Conservation (phyloP, 1,140 invertebrate genomes). For the Dysdera silvatica region DNA sequence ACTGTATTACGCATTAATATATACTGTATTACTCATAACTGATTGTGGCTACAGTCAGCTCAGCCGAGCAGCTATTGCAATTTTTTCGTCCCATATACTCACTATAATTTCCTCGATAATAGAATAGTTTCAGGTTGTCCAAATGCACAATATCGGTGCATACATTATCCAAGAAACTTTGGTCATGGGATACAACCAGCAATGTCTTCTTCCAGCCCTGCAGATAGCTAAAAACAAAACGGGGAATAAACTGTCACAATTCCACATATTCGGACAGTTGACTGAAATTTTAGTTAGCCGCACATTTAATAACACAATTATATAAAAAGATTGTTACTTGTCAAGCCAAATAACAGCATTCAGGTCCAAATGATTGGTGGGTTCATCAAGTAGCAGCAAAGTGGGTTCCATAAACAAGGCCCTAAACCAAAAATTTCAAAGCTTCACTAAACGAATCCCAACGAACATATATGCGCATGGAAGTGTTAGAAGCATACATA, state of each 20-base stretch:
- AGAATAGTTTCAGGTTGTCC: conserved; percentile 86
- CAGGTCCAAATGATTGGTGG: conserved; percentile 74
- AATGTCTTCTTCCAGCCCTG: conserved; percentile 97
- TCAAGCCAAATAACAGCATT: conserved; percentile 99
- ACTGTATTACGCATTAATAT: too few relatives aligned
- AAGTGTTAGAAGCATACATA: too few relatives aligned
- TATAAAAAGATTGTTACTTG: conserved; percentile 58
- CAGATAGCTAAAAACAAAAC: conserved; percentile 63
- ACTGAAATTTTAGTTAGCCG: background rate
- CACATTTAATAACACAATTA: conserved; percentile 10
- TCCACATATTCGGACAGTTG: too few relatives aligned
- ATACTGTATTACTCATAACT: too few relatives aligned
- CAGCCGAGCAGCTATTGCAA: too few relatives aligned
- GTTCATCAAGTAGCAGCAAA: conserved; percentile 91
- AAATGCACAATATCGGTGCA: conserved; percentile 98
- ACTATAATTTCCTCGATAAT: conserved; percentile 96
- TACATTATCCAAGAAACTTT: conserved; percentile 98
- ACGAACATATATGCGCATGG: too few relatives aligned
- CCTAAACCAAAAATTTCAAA: conserved; percentile 40
- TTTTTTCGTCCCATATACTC: too few relatives aligned
- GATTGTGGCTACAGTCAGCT: too few relatives aligned
- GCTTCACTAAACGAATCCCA: too few relatives aligned
- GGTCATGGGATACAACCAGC: conserved; percentile 96
- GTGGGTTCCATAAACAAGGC: conserved; percentile 77
- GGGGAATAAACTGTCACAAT: too few relatives aligned